Evolutionary conservation across 2,113 vertebrate species (phyloP).

Genomic region (Donacobius atricapilla): DNA sequence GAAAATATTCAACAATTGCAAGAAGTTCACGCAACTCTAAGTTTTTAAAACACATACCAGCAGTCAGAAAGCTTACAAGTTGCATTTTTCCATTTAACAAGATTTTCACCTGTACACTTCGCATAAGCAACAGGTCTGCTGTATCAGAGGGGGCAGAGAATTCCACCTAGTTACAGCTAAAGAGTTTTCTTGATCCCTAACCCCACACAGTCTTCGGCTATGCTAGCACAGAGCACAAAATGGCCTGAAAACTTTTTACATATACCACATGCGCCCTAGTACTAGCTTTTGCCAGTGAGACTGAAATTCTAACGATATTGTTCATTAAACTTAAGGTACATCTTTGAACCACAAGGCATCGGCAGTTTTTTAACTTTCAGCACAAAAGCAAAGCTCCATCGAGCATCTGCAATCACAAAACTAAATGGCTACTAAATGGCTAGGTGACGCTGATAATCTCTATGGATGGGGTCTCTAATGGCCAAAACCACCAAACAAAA

Average conservation of each 20-base stretch:
- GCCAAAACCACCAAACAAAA: background rate
- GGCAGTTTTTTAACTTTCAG: background rate
- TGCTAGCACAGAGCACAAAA: background rate
- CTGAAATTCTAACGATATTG: background rate
- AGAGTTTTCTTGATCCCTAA: background rate
- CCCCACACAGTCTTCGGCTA: fast-evolving
- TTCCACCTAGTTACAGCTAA: background rate
- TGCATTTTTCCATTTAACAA: background rate
- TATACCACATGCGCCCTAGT: background rate
- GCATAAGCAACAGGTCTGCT: background rate
- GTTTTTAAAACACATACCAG: background rate
- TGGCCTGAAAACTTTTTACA: background rate
- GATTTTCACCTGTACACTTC: background rate
- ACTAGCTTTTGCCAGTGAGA: background rate
- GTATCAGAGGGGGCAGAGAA: background rate
- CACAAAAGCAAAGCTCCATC: background rate
- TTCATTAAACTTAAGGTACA: background rate
- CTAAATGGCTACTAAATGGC: background rate
- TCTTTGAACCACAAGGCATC: background rate
- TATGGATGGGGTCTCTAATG: fast-evolving
- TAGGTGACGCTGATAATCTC: background rate
- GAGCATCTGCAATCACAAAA: background rate
- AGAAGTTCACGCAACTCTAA: background rate
- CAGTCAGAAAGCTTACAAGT: background rate
- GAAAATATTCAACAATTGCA: constrained; percentile 57